These are phyloP conservation scores for Carpatolechia fugitivella DNA, from an alignment of 2,888 invertebrate genomes.

Conservation along the genomic window DNA sequence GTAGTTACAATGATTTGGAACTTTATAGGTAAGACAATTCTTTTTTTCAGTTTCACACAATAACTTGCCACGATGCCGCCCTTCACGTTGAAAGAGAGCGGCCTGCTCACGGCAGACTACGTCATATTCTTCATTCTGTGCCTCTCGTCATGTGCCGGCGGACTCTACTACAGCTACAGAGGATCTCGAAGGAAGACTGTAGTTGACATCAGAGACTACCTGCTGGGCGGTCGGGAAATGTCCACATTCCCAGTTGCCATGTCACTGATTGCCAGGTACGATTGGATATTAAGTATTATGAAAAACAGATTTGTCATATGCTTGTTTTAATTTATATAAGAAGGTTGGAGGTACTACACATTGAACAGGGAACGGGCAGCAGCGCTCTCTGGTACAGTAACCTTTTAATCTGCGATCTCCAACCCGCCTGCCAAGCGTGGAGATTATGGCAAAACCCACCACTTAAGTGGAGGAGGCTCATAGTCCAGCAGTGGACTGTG, in stretches of 20 bases:
- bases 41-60: neutral
- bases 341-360: too few relatives aligned
- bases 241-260: constrained; percentile 90
- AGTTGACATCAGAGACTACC: constrained; percentile 83
- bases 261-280: constrained; percentile 90
- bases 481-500: too few relatives aligned
- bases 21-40: neutral
- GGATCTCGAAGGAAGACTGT: constrained; percentile 76
- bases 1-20: too few relatives aligned
- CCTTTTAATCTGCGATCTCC: too few relatives aligned
- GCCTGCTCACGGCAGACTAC: constrained; percentile 75
- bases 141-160: constrained; percentile 86
- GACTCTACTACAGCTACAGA: constrained; percentile 82
- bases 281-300: too few relatives aligned
- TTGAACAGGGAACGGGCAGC: too few relatives aligned
- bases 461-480: too few relatives aligned
- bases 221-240: constrained; percentile 87
- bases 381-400: too few relatives aligned
- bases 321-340: too few relatives aligned
- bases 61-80: constrained; percentile 10
- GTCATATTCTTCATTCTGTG: constrained; percentile 85
- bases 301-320: too few relatives aligned
- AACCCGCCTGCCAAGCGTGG: too few relatives aligned
- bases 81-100: constrained; percentile 65
- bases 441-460: too few relatives aligned